Evolutionary conservation across 1,140 invertebrate genomes (phyloP), one percentile per base, ranked within the genome.

Genomic region (Asbolus verrucosus): DNA sequence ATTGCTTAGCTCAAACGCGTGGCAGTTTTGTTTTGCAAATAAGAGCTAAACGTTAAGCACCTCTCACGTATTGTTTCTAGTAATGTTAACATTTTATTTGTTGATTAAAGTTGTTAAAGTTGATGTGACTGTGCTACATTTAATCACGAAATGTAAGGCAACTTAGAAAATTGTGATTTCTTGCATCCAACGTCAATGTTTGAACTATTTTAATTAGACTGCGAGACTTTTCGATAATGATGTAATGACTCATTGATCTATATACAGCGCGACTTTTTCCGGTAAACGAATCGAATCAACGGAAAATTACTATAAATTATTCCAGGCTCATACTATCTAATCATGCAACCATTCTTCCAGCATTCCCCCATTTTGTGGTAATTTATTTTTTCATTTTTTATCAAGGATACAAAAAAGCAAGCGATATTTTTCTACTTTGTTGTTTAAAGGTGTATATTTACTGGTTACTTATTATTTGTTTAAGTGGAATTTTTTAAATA

Each of bases 291-390:
- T 36, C 33, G 33, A n/a, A n/a, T 36, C 2, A 36, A 36, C 11
- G 33, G 33, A 36, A 36, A 36, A 36, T 36, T 36, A 36, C 33
- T 36, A 36, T 36, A 11, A 36, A 36, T 5, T n/a, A 36, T 27
- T 3, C 8, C 8, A 27, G 8, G 3, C n/a, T 36, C 2, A 36
- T n/a, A n/a, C n/a, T n/a, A n/a, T n/a, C n/a, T n/a, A n/a, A n/a
- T n/a, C n/a, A n/a, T n/a, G 11, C 6, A 11, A 36, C 3, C 6
- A 36, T 6, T 36, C 6, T 2, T 2, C 5, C 33, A 36, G 33
- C 5, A 36, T 6, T 6, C 11, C 5, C 33, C 5, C n/a, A 36
- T 36, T 36, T 36, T 36, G 5, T 36, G n/a, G n/a, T n/a, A n/a
- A n/a, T 11, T 36, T 11, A 36, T 36, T 36, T 36, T 36, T 36